phyloP scores from a whole-genome alignment of 2,888 invertebrate species.

The Polyommatus icarus region DNA sequence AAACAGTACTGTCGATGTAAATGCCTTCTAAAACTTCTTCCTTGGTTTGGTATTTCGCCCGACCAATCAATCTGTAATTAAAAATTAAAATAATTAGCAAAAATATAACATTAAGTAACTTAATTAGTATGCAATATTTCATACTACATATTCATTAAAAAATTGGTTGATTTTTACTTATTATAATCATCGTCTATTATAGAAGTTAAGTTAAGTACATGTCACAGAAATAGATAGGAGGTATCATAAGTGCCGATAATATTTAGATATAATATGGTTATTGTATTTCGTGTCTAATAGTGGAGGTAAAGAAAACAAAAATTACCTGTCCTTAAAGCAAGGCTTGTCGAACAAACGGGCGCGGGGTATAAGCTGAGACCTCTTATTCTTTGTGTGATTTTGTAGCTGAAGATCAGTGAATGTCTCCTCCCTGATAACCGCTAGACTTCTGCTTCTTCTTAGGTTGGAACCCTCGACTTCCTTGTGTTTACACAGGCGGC shows the following conservation, averaged over 20 bases:
- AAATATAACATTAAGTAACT: neutral
- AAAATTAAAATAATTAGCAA: constrained; percentile 25
- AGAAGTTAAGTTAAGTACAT: neutral
- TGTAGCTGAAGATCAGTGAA: constrained; percentile 85
- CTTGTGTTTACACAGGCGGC: constrained; percentile 73
- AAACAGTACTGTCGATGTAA: constrained; percentile 75
- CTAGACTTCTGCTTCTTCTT: constrained; percentile 85
- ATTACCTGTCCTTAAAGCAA: constrained; percentile 86
- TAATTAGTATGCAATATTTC: neutral
- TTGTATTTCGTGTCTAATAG: too few species aligned
- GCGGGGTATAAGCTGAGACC: constrained; percentile 89
- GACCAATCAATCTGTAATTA: constrained; percentile 70
- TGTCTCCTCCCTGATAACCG: constrained; percentile 88
- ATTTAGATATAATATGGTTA: too few species aligned
- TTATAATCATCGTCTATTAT: too few species aligned
- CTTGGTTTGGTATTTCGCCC: constrained; percentile 75
- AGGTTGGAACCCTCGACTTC: constrained; percentile 79
- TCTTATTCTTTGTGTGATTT: constrained; percentile 82
- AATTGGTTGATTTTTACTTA: too few species aligned
- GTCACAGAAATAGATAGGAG: neutral
- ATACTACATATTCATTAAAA: too few species aligned
- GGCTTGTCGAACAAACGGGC: constrained; percentile 89
- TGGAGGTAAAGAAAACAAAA: neutral
- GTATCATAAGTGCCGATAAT: too few species aligned
- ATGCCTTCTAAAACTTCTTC: constrained; percentile 76